Evolutionary conservation across 2,888 invertebrate species (phyloP).

Genomic region (Plagodis pulveraria): DNA sequence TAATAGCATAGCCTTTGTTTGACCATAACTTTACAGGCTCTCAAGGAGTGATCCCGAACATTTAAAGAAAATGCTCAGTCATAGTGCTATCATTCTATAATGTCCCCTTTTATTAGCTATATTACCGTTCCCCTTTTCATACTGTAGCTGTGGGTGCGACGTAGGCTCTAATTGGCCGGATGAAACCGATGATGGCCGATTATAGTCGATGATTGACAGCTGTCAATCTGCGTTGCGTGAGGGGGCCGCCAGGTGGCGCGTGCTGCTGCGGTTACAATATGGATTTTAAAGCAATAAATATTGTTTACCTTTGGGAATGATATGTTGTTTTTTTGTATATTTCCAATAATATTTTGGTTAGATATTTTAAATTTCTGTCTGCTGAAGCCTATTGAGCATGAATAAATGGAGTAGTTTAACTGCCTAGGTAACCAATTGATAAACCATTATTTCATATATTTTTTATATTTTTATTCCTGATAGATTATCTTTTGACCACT

Average conservation of each 20-base stretch:
- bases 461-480: no score
- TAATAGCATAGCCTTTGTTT: no score
- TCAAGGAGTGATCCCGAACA: no score
- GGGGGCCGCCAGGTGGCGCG: constrained; percentile 67
- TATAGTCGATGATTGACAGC: constrained; percentile 77
- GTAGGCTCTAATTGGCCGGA: constrained; percentile 64
- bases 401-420: no score
- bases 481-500: no score
- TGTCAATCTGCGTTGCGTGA: constrained; percentile 74
- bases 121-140: constrained; percentile 57
- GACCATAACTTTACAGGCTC: no score
- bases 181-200: constrained; percentile 72
- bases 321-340: not conserved
- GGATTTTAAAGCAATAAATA: constrained; percentile 6
- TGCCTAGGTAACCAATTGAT: no score
- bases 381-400: no score
- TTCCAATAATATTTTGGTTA: no score
- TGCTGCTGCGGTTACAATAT: constrained; percentile 42
- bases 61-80: constrained; percentile 11
- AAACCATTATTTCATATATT: no score
- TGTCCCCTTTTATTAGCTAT: constrained; percentile 48
- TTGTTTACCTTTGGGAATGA: constrained; percentile 1
- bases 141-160: constrained; percentile 53
- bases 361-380: no score
- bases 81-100: not conserved